Base-by-base conservation (phyloP, 2,888 invertebrate genomes). In the Rapana venosa region DNA sequence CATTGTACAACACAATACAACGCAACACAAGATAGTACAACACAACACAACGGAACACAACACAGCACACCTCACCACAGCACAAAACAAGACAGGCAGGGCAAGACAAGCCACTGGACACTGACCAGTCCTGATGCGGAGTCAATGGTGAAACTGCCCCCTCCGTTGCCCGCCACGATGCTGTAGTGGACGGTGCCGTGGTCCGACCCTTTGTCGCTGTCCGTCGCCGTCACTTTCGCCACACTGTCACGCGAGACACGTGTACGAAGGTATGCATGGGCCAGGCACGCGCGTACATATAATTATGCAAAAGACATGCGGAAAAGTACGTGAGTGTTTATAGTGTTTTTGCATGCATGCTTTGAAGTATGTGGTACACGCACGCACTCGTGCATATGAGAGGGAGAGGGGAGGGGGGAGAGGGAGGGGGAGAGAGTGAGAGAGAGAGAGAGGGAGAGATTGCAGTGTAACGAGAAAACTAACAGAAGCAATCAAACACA, bases 181-280 rank as follows among this genome's bases (percentile, higher is more conserved):
- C 97, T 98, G 89, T 56, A 89, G 13, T 85, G 89, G 96, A 98
- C 98, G 90, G 97, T 97, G 90, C 99, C 97, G 93, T 97, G 97
- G 87, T 98, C 97, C 61, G 97, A 97, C 0, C 98, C 98, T 77
- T 98, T 97, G 96, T 99, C 99, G 0, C 98, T 97, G 96, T 99
- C 99, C 66, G 97, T 97, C 0, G 98, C 98, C 66, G 97, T 97
- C n/a, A 99, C 97, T 8, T 66, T 88, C 22, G 32, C 22, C 30
- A 89, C 89, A 66, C 89, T 89, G 77, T 5, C 66, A 56, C 66
- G 32, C 66, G n/a, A 66, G 32, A 86, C 32, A 32, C 61, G 66
- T 26, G 30, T 30, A 58, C 17, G 26, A 66, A 66, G 0, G 58
- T 32, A 66, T 6, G 30, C 66, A 66, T 22, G 20, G 66, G 32